Conservation (phyloP, 2,888 invertebrate species). For the Lasioglossum zephyrum region DNA sequence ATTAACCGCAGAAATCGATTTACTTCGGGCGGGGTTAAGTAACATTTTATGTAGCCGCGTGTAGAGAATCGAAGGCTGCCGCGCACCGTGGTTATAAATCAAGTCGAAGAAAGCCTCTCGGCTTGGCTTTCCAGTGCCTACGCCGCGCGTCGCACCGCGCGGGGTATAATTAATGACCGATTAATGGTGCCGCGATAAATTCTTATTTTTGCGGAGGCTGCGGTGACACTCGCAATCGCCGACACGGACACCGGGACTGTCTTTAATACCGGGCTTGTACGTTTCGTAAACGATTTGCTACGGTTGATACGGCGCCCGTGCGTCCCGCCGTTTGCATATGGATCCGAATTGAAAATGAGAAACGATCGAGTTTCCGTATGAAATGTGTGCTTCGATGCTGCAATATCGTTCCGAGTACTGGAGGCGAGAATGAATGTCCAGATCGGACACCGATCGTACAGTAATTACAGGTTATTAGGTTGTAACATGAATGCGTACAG, state of each 20-base stretch:
- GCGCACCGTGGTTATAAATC: slow-evolving; percentile 48
- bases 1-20: slow-evolving; percentile 63
- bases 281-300: slow-evolving; percentile 28
- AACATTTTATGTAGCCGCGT: slow-evolving; percentile 60
- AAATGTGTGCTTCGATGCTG: neutral
- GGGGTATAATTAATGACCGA: slow-evolving; percentile 56
- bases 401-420: neutral
- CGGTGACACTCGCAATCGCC: slow-evolving; percentile 7
- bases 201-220: slow-evolving; percentile 40
- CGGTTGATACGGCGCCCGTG: slow-evolving; percentile 5
- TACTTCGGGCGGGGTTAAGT: slow-evolving; percentile 61
- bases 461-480: neutral
- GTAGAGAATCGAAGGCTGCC: slow-evolving; percentile 37
- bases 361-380: neutral
- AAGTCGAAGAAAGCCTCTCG: slow-evolving; percentile 49
- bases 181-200: slow-evolving; percentile 57
- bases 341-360: neutral
- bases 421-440: neutral
- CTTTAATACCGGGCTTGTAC: slow-evolving; percentile 27
- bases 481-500: neutral
- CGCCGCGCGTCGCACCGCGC: neutral
- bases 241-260: slow-evolving; percentile 33
- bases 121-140: slow-evolving; percentile 18
- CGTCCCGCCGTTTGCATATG: slow-evolving; percentile 20
- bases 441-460: neutral